Evolutionary conservation across 2,113 vertebrate species (phyloP).

Genomic region (Lophura nycthemera): DNA sequence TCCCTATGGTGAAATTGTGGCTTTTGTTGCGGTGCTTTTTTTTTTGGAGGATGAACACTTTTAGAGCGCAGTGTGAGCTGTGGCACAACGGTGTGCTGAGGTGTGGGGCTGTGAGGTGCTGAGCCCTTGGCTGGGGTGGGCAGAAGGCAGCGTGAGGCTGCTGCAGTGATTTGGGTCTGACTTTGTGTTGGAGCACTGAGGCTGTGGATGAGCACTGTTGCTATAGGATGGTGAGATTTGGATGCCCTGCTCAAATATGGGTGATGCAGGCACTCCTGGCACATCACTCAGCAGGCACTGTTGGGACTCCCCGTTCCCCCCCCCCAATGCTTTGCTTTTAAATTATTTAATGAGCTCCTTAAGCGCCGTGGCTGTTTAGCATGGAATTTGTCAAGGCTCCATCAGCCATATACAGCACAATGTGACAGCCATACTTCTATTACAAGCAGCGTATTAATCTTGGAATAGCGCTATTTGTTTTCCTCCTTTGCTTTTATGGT

Average conservation of each 20-base stretch:
- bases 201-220: neutral
- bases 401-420: neutral
- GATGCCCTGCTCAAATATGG: neutral
- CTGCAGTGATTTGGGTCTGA: neutral
- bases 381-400: slow-evolving; percentile 38
- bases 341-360: slow-evolving; percentile 61
- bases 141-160: neutral
- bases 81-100: too few species aligned
- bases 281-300: slow-evolving; percentile 24
- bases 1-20: fast-evolving
- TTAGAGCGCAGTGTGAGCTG: neutral
- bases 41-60: neutral
- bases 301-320: neutral
- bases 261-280: slow-evolving; percentile 16
- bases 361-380: slow-evolving; percentile 41
- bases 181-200: neutral
- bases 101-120: neutral
- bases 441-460: slow-evolving; percentile 54
- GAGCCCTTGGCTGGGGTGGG: too few species aligned
- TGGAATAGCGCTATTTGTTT: slow-evolving; percentile 51
- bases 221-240: neutral
- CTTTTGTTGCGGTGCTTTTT: neutral
- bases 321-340: slow-evolving; percentile 10
- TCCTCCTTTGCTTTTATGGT: slow-evolving; percentile 56
- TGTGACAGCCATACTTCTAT: slow-evolving; percentile 48